Base-by-base conservation (phyloP, 2,797 vertebrate genomes). In the Urophycis tenuis region DNA sequence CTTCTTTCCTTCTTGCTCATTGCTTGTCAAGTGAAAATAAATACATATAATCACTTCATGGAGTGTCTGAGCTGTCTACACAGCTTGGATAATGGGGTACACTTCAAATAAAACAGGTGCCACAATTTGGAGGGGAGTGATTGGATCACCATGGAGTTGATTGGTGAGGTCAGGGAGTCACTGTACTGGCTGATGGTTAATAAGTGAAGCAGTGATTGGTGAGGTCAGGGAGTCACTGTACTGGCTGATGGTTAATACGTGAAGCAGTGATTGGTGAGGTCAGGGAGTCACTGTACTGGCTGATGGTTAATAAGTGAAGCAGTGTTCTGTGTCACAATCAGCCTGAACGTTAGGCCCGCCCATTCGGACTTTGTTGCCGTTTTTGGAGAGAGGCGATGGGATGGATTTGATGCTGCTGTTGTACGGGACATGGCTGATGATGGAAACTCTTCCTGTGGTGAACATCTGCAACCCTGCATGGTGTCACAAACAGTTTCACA, bases 401-500 rank as follows among this genome's bases (percentile, higher is more conserved):
- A 29, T 67, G 60, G 60, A 67, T 67, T 29, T 67, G 53, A 60
- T 3, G 53, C 53, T n/a, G 53, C 53, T 60, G 53, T 60, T 17
- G 53, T 60, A 25, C 53, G 14, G 39, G 39, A 60, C 53, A 60
- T 25, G 60, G n/a, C 10, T 67, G 60, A 5, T 29, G 60, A 67
- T 67, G 60, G 60, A 67, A 67, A 67, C 10, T 11, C n/a, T 67
- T 67, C 60, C 60, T 12, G 60, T 29, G 60, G 60, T 29, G 60
- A 67, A 67, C 60, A 67, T 67, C 60, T 67, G 60, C 25, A 67
- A 29, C 60, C 29, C 60, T 67, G 60, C 60, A 74, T 75, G 70
- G 75, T 81, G 76, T 78, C 74, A 79, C 41, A 67, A 19, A 74
- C 76, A 71, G 49, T 53, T 71, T 69, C 77, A 72, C 74, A 80